Percentiles rank a stretch among this genome's conserved stretches.
phyloP scores from a whole-genome alignment of 2,888 invertebrate species.

The Pseudococcus viburni region DNA sequence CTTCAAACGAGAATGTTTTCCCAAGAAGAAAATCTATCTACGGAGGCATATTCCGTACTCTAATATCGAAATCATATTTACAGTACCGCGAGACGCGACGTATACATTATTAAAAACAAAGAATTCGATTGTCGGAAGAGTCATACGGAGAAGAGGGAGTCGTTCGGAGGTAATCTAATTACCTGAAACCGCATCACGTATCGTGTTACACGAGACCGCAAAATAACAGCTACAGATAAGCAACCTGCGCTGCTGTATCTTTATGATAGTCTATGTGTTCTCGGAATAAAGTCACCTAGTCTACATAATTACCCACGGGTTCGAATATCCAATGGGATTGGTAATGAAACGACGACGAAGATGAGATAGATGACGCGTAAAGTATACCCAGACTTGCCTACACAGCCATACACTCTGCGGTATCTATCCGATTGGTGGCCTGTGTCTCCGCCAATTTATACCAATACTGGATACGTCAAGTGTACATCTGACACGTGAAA shows the following conservation, averaged over 20 bases:
- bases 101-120: neutral
- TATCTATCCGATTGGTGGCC: constrained; percentile 60
- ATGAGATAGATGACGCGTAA: neutral
- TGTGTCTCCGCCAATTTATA: constrained; percentile 56
- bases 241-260: neutral
- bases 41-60: neutral
- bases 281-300: neutral
- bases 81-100: neutral
- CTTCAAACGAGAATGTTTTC: neutral
- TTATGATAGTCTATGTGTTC: neutral
- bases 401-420: neutral
- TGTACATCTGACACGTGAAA: constrained; percentile 53
- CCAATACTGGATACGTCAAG: neutral
- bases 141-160: neutral
- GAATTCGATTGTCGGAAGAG: neutral
- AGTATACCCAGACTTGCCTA: neutral
- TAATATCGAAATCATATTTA: neutral
- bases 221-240: neutral
- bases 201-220: constrained; percentile 5
- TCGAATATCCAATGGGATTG: neutral
- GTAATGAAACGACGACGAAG: neutral
- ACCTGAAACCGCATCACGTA: constrained; percentile 4
- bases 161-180: neutral
- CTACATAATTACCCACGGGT: constrained; percentile 1
- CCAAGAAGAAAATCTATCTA: neutral